These are phyloP conservation scores for Zygothrica quintamaculata DNA, from an alignment of 2,888 invertebrate genomes.

Conservation along the genomic window DNA sequence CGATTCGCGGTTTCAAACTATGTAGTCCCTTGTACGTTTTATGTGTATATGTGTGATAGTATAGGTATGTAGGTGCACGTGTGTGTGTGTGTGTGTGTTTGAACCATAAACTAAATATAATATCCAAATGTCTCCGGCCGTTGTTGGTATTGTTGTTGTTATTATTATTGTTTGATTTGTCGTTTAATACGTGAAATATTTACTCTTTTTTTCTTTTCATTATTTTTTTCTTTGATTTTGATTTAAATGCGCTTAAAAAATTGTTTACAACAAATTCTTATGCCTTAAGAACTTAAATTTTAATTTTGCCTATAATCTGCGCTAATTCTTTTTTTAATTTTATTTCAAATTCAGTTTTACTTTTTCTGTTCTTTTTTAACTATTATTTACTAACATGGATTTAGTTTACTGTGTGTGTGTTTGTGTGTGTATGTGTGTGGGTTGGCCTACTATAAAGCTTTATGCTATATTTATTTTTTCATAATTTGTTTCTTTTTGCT, in stretches of 20 bases:
- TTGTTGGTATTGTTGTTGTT: slow-evolving; percentile 19
- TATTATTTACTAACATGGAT: slow-evolving; percentile 5
- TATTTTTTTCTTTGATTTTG: slow-evolving; percentile 25
- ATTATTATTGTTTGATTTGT: slow-evolving; percentile 31
- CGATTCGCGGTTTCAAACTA: slow-evolving; percentile 82
- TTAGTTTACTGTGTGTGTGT: slow-evolving; percentile 19
- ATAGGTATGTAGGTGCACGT: slow-evolving; percentile 27
- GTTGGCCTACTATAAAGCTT: slow-evolving; percentile 53
- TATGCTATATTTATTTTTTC: slow-evolving; percentile 51
- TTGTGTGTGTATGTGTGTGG: slow-evolving; percentile 13
- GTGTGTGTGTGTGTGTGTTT: slow-evolving; percentile 28
- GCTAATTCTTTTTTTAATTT: slow-evolving; percentile 7
- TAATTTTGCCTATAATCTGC: slow-evolving; percentile 14
- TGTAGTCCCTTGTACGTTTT: slow-evolving; percentile 81
- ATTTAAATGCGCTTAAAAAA: slow-evolving; percentile 71
- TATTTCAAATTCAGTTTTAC: slow-evolving; percentile 67
- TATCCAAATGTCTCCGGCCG: slow-evolving; percentile 25
- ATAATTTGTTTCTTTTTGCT: slow-evolving; percentile 13
- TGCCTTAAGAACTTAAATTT: slow-evolving; percentile 40
- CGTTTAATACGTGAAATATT: slow-evolving; percentile 27
- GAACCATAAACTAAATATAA: slow-evolving; percentile 55
- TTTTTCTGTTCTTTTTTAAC: slow-evolving; percentile 39
- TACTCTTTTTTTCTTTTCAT: no score
- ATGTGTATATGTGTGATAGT: slow-evolving; percentile 39
- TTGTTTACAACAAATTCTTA: slow-evolving; percentile 48